Percentiles rank a stretch among this genome's conserved stretches.
These are phyloP conservation scores for Poicephalus meyeri DNA, from an alignment of 2,113 vertebrate species.

Conservation along the genomic window DNA sequence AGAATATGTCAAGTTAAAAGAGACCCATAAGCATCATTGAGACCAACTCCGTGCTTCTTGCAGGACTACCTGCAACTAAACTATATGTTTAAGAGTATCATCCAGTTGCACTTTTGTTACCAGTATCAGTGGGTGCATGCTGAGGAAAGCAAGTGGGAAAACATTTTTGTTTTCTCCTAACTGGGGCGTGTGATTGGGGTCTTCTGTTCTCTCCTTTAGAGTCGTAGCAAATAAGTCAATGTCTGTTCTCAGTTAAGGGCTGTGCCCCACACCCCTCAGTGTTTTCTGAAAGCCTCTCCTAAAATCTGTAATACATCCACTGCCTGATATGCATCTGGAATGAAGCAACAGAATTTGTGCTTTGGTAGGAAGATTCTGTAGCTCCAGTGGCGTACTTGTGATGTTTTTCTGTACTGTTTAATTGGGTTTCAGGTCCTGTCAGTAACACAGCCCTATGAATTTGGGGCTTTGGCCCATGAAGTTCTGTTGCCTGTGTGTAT, in stretches of 20 bases:
- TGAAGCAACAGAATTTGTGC: not conserved
- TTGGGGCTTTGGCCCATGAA: not conserved
- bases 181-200: not conserved
- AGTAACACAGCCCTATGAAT: not conserved
- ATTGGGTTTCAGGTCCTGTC: not conserved
- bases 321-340: not conserved
- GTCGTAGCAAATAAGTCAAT: not conserved
- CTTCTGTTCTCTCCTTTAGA: not conserved
- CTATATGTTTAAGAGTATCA: rapidly evolving
- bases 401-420: not conserved
- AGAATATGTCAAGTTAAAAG: not conserved
- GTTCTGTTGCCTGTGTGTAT: not conserved
- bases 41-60: not conserved
- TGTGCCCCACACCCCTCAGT: not conserved
- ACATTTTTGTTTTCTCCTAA: not conserved
- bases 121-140: not conserved
- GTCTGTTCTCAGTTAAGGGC: not conserved
- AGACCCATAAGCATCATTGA: not conserved
- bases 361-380: not conserved
- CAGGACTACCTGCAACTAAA: not conserved
- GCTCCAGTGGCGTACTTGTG: not conserved
- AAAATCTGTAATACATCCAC: not conserved
- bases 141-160: not conserved
- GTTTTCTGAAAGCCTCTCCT: not conserved
- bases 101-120: not conserved